Conservation (phyloP, 1,140 invertebrate genomes). For the Drosophila sulfurigaster region DNA sequence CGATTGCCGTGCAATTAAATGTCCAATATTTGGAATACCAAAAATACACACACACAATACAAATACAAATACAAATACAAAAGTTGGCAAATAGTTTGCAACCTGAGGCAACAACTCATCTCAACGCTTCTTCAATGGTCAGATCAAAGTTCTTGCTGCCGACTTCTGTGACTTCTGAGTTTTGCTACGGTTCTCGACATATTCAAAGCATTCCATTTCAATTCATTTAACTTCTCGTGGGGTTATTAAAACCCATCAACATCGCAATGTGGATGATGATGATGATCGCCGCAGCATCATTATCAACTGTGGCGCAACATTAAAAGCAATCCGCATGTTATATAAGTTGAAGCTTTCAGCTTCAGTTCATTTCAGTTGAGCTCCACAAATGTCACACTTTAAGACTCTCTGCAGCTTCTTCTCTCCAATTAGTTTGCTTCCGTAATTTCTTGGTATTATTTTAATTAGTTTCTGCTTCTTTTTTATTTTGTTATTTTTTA, state of each 20-base stretch:
- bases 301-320: constrained; percentile 19
- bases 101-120: not conserved
- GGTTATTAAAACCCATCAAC: constrained; percentile 68
- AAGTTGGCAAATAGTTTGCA: constrained; percentile 31
- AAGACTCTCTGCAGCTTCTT: constrained; percentile 31
- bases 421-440: constrained; percentile 74
- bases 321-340: constrained; percentile 49
- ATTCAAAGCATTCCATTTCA: constrained; percentile 66
- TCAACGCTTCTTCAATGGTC: not conserved
- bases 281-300: constrained; percentile 7
- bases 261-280: not conserved
- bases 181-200: constrained; percentile 71
- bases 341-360: constrained; percentile 47
- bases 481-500: constrained; percentile 33
- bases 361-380: constrained; percentile 3
- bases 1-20: constrained; percentile 72
- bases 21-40: constrained; percentile 74
- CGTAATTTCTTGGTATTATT: constrained; percentile 83
- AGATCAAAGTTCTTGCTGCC: constrained; percentile 68
- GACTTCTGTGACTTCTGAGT: constrained; percentile 4
- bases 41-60: constrained; percentile 18
- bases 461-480: constrained; percentile 65
- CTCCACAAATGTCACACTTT: constrained; percentile 71
- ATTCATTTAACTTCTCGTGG: constrained; percentile 28
- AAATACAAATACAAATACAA: not conserved